phyloP scores from a whole-genome alignment of 2,888 invertebrate species.

The Sipunculus nudus region DNA sequence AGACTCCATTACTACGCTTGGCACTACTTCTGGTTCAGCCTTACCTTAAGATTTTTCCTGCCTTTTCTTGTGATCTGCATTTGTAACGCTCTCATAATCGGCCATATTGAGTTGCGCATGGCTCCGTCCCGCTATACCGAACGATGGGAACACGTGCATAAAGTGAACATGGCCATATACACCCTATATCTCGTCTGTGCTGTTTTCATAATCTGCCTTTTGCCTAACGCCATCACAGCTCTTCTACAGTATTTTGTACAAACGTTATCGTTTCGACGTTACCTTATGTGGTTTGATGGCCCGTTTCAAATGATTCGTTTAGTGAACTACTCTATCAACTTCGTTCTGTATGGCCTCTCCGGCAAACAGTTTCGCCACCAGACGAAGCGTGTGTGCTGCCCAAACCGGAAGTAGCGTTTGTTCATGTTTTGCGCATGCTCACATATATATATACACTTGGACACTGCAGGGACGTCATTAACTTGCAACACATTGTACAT shows the following conservation, averaged over 20 bases:
- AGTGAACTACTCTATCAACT: constrained; percentile 30
- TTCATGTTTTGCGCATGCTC: too few relatives aligned
- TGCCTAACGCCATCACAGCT: constrained; percentile 23
- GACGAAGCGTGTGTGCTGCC: too few relatives aligned
- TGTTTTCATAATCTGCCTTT: constrained; percentile 23
- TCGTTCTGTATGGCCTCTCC: constrained; percentile 28
- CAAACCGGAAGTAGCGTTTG: too few relatives aligned
- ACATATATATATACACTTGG: too few relatives aligned
- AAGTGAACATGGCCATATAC: constrained; percentile 29
- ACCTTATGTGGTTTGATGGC: constrained; percentile 5
- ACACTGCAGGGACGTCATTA: too few relatives aligned
- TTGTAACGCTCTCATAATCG: constrained; percentile 28
- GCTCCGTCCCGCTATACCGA: neutral
- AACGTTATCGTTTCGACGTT: neutral
- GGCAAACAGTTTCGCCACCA: constrained; percentile 30
- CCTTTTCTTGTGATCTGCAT: constrained; percentile 24
- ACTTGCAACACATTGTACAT: too few relatives aligned
- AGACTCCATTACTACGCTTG: constrained; percentile 18
- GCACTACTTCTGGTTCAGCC: constrained; percentile 23
- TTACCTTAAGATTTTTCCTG: constrained; percentile 19
- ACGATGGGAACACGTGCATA: constrained; percentile 2
- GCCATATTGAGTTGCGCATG: constrained; percentile 30
- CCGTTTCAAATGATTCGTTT: constrained; percentile 30
- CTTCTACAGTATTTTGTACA: constrained; percentile 3
- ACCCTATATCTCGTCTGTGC: constrained; percentile 25